Evolutionary conservation across 2,797 vertebrate species (phyloP).

Genomic region (Sylvilagus floridanus): DNA sequence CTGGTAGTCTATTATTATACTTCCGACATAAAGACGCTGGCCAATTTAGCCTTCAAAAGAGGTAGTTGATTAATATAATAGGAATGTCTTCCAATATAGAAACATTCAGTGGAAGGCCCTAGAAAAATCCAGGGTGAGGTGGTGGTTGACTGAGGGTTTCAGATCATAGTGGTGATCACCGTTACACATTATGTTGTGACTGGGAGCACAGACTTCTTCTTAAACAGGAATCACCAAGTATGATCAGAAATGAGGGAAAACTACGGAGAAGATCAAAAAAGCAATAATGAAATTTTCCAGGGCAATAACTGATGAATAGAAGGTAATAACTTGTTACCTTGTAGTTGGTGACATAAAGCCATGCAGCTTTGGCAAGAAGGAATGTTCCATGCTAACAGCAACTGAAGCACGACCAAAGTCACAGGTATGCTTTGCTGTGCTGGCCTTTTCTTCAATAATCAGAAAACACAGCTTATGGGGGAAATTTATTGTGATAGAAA

Average conservation of each 20-base stretch:
- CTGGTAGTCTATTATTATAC: constrained; percentile 33
- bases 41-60: background rate
- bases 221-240: background rate
- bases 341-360: constrained; percentile 25
- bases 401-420: background rate
- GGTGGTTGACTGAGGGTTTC: background rate
- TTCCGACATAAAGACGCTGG: constrained; percentile 4
- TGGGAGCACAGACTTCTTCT: background rate
- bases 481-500: background rate
- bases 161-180: background rate
- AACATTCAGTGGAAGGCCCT: background rate
- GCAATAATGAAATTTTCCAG: background rate
- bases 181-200: background rate
- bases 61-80: background rate
- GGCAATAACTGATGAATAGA: background rate
- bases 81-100: constrained; percentile 34
- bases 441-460: background rate
- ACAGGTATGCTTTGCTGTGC: background rate
- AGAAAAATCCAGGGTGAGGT: background rate
- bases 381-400: background rate
- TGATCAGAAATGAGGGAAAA: background rate
- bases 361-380: background rate
- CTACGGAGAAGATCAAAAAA: background rate
- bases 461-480: background rate
- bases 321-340: background rate